A percentile compares a stretch with the other conserved stretches of the same genome.
Evolutionary conservation across 2,888 invertebrate species (phyloP).

Genomic region (Lamellibrachia satsuma): DNA sequence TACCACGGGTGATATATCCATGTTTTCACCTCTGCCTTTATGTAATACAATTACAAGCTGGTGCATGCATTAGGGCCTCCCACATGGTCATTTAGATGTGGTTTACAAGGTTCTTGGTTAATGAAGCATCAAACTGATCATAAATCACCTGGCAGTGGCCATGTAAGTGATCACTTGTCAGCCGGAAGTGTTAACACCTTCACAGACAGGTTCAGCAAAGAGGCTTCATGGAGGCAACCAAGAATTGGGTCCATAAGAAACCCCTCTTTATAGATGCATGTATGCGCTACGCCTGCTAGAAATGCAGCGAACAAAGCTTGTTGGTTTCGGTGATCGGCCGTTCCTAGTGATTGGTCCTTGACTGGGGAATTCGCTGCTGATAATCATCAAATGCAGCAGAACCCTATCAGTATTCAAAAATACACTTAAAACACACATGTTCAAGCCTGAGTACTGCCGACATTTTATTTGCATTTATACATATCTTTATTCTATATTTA

Average conservation of each 20-base stretch:
- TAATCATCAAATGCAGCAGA: too few relatives aligned
- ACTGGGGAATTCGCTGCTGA: too few relatives aligned
- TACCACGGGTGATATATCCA: not conserved
- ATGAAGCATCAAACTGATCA: constrained; percentile 12
- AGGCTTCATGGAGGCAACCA: not conserved
- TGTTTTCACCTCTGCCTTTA: not conserved
- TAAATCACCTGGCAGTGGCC: not conserved
- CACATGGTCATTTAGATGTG: not conserved
- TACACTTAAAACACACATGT: too few relatives aligned
- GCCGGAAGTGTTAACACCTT: not conserved
- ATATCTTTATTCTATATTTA: too few relatives aligned
- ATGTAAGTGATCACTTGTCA: constrained; percentile 3
- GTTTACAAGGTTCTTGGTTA: not conserved
- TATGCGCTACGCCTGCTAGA: not conserved
- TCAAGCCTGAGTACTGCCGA: too few relatives aligned
- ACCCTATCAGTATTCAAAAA: too few relatives aligned
- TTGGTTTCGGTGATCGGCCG: too few relatives aligned
- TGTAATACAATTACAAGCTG: not conserved
- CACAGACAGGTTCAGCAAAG: not conserved
- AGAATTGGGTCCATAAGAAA: not conserved
- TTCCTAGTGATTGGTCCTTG: too few relatives aligned
- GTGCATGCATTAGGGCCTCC: not conserved
- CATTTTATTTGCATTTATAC: too few relatives aligned
- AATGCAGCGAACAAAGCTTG: too few relatives aligned
- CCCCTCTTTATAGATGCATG: not conserved